Evolutionary conservation across 1,140 invertebrate genomes (phyloP).

Genomic region (Alviniconcha marisindica): DNA sequence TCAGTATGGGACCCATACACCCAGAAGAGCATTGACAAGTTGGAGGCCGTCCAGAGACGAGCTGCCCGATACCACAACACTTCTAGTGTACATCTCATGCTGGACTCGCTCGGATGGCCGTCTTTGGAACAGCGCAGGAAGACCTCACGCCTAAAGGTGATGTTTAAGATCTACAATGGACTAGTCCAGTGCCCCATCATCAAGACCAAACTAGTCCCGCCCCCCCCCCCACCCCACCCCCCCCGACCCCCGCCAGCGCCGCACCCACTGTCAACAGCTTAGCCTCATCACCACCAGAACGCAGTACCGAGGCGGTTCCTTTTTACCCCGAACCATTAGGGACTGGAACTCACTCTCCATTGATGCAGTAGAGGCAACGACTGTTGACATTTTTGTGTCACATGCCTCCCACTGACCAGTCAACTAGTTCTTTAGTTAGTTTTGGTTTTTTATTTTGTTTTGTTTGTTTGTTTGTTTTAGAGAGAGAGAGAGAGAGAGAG

Average conservation of each 20-base stretch:
- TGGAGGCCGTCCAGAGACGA: conserved; percentile 54
- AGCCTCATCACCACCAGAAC: neutral
- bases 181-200: conserved; percentile 2
- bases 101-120: neutral
- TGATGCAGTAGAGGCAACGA: too few species aligned
- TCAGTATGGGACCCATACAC: conserved; percentile 47
- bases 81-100: neutral
- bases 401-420: too few species aligned
- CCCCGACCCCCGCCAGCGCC: too few species aligned
- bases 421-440: too few species aligned
- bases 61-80: conserved; percentile 16
- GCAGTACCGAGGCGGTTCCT: neutral
- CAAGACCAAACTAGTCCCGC: neutral
- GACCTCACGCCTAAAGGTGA: neutral
- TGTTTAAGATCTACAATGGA: neutral
- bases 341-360: too few species aligned
- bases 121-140: neutral
- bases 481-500: too few species aligned
- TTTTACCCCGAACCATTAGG: too few species aligned
- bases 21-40: conserved; percentile 32
- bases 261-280: neutral
- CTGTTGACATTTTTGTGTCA: too few species aligned
- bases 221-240: neutral
- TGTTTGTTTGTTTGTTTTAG: too few species aligned
- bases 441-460: too few species aligned